Conservation (phyloP, 2,888 invertebrate species). For the Mechanitis messenoides region DNA sequence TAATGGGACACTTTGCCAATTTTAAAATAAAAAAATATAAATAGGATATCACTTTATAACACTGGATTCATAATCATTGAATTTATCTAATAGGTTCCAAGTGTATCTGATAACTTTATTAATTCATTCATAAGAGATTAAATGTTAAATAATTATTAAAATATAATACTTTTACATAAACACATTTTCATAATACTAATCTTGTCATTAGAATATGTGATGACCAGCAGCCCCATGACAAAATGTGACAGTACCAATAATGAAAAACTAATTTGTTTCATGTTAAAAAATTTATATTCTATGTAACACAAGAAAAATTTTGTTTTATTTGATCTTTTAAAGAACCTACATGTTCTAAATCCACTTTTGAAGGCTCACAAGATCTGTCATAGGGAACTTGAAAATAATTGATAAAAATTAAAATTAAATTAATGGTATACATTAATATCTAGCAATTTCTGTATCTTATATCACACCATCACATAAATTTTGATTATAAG, state of each 20-base stretch:
- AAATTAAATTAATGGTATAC: constrained; percentile 59
- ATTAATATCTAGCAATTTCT: constrained; percentile 44
- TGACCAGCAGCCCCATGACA: constrained; percentile 12
- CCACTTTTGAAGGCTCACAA: too few species aligned
- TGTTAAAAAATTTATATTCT: too few species aligned
- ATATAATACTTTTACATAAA: constrained; percentile 36
- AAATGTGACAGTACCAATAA: background rate
- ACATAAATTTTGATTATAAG: constrained; percentile 56
- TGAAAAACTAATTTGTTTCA: background rate
- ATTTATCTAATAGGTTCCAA: constrained; percentile 24
- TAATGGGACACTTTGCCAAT: constrained; percentile 31
- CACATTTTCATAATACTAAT: constrained; percentile 30
- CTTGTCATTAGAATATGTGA: constrained; percentile 24
- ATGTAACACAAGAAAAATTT: too few species aligned
- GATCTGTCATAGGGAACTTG: constrained; percentile 14
- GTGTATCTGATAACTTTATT: constrained; percentile 14
- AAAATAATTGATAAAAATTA: constrained; percentile 35
- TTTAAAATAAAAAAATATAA: constrained; percentile 40
- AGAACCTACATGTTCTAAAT: too few species aligned
- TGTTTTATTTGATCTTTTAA: too few species aligned
- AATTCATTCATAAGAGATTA: constrained; percentile 15
- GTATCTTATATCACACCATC: constrained; percentile 48
- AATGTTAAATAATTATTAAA: constrained; percentile 29
- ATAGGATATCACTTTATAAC: constrained; percentile 42
- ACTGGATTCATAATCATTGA: constrained; percentile 35